Conservation (phyloP, 2,797 vertebrate genomes). For the Sorex maritimensis region DNA sequence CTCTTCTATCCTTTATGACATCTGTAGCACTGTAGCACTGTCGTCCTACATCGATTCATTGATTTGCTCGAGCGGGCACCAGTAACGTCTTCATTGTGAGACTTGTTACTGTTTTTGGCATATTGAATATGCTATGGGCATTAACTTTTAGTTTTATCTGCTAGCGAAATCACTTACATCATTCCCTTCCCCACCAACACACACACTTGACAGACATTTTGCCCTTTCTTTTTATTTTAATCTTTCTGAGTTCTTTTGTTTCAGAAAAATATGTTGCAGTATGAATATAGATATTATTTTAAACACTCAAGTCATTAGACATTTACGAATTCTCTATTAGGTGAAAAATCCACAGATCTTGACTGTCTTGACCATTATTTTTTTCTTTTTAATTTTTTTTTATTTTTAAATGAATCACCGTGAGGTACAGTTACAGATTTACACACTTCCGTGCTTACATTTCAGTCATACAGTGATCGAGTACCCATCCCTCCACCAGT, state of each 20-base stretch:
- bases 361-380: constrained; percentile 11
- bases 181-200: not conserved
- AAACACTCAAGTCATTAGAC: constrained; percentile 1
- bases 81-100: no score
- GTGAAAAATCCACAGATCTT: not conserved
- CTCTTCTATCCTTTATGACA: not conserved
- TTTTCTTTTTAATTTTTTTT: no score
- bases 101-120: no score
- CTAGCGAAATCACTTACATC: constrained; percentile 24
- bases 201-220: constrained; percentile 40
- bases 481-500: no score
- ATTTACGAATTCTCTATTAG: not conserved
- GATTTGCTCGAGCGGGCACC: no score
- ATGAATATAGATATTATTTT: not conserved
- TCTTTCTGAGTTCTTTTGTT: not conserved
- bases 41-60: no score
- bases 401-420: no score
- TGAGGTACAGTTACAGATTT: no score
- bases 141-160: constrained; percentile 3
- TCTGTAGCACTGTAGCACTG: not conserved
- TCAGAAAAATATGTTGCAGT: not conserved
- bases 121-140: not conserved
- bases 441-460: no score
- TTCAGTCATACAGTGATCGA: no score
- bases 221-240: constrained; percentile 47